Conservation (phyloP, 2,113 vertebrate genomes). For the Ammospiza caudacuta region DNA sequence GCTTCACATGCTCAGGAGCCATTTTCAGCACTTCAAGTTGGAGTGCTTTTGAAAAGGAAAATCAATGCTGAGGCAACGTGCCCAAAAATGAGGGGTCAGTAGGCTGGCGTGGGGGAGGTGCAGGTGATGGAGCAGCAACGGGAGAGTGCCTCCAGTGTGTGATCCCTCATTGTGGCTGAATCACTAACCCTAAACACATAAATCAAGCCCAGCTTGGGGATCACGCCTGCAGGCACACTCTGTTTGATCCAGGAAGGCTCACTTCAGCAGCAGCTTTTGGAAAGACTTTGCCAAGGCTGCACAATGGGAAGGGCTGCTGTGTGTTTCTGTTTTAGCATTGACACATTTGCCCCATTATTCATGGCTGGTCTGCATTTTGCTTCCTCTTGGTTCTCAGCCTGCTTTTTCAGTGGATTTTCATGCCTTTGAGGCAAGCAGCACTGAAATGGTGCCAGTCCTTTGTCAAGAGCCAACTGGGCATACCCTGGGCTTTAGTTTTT, state of each 20-base stretch:
- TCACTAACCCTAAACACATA: not conserved
- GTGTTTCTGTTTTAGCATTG: not conserved
- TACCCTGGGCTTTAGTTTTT: not conserved
- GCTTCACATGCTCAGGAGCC: not conserved
- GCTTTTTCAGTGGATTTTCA: not conserved
- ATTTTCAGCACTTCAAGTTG: not conserved
- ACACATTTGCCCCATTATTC: conserved; percentile 38
- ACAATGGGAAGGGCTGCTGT: not conserved
- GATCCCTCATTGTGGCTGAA: not conserved
- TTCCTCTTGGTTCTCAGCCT: conserved; percentile 42
- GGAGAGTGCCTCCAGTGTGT: not conserved
- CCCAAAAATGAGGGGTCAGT: not conserved
- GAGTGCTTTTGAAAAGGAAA: not conserved
- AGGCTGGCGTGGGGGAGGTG: not conserved
- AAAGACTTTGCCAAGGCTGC: not conserved
- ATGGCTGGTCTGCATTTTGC: conserved; percentile 24
- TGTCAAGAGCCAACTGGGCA: conserved; percentile 41
- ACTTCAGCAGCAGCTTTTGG: not conserved
- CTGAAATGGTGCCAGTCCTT: conserved; percentile 42
- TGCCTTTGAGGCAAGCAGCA: conserved; percentile 20
- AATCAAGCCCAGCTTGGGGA: not conserved
- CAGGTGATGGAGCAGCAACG: not conserved
- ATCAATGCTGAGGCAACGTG: not conserved
- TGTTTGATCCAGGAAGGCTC: not conserved
- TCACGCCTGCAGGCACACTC: not conserved